These are phyloP conservation scores for Brachionus rubens DNA, from an alignment of 1,140 invertebrate genomes.

Conservation along the genomic window DNA sequence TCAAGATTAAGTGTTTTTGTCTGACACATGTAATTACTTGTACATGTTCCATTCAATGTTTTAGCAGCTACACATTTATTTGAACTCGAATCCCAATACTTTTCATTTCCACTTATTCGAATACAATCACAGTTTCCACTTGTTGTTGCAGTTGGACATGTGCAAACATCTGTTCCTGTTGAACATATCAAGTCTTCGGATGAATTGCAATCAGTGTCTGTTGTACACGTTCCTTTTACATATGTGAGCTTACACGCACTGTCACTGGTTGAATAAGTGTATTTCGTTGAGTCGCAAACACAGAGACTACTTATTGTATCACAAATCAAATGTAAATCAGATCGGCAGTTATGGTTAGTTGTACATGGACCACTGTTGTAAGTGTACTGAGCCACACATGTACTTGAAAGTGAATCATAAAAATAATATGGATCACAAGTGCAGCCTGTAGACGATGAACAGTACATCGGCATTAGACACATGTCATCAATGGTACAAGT, in stretches of 20 bases:
- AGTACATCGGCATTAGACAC: neutral
- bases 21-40: neutral
- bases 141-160: neutral
- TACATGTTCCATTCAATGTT: neutral
- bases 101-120: neutral
- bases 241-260: neutral
- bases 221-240: neutral
- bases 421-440: neutral
- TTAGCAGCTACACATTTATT: neutral
- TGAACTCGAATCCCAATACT: neutral
- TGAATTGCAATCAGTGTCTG: neutral
- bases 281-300: neutral
- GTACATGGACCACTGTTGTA: neutral
- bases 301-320: neutral
- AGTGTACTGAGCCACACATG: neutral
- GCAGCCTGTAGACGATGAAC: neutral
- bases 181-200: neutral
- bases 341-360: neutral
- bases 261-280: neutral
- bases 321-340: neutral
- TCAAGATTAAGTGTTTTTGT: neutral
- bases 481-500: neutral
- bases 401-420: neutral
- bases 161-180: neutral
- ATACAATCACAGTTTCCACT: neutral